Evolutionary conservation across 2,888 invertebrate species (phyloP), one percentile per base, ranked within the genome.

Genomic region (Aproaerema taeniolella): DNA sequence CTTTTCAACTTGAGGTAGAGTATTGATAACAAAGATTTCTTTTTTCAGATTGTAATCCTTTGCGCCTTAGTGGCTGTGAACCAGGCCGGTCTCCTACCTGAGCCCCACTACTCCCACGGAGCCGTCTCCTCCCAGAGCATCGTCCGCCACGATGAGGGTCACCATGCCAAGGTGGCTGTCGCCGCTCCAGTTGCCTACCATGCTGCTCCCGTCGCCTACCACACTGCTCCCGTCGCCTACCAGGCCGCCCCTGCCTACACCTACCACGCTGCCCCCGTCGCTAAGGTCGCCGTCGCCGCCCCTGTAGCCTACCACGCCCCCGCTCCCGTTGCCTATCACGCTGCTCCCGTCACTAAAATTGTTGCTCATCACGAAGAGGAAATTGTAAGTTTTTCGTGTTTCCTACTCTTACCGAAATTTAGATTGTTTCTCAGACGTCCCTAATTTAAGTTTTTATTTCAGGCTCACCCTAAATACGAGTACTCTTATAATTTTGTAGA

Each of bases 71-170:
- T 63, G 50, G 63, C 65, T 10, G 53, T 53, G 29, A 49, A 56
- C 44, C 65, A 55, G 49, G 68, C 48, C 35, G 68, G 60, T 50
- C 53, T 63, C 10, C 44, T 70, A 44, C 48, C 67, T 7, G 80
- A 47, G 41, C 87, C 39, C 64, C 74, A 77, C 50, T 67, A 72
- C 55, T 68, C 67, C 9, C 49, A 64, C 3, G n/a, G n/a, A n/a
- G 70, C 69, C 2, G 68, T 74, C n/a, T 75, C 75, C 29, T 73
- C 73, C 3, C 72, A 73, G 44, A 74, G 59, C 55, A 68, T 74
- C 49, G 61, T 74, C 16, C 67, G 75, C 39, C 68, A 66, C 50
- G 74, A 70, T 62, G 67, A 60, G 66, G 67, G 70, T 8, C 57
- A 63, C 41, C 61, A 54, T 12, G 50, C 53, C 36, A 52, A 57